Evolutionary conservation across 2,113 vertebrate species (phyloP).

Genomic region (Pagrus major): DNA sequence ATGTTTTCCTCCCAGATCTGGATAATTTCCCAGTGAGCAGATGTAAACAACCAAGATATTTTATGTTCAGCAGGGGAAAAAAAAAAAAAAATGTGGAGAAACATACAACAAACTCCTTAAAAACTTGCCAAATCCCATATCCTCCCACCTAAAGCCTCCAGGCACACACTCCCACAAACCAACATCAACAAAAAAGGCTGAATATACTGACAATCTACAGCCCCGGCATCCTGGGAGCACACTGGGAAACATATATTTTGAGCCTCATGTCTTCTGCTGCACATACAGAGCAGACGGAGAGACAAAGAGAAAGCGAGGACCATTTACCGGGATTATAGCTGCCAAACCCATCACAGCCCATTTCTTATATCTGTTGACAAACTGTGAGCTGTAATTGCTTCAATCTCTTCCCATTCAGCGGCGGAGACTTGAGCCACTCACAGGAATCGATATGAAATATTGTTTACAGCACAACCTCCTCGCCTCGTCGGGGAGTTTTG

Average conservation of each 20-base stretch:
- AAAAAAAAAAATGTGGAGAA: conserved; percentile 26
- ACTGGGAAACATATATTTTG: conserved; percentile 18
- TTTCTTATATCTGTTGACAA: conserved; percentile 51
- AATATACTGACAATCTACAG: conserved; percentile 24
- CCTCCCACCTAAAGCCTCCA: conserved; percentile 30
- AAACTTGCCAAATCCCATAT: conserved; percentile 39
- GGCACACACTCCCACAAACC: conserved; percentile 29
- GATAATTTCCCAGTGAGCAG: conserved; percentile 11
- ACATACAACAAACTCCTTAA: conserved; percentile 9
- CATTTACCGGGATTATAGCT: conserved; percentile 2
- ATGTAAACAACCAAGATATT: conserved; percentile 35
- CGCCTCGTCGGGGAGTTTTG: background rate
- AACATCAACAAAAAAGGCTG: conserved; percentile 22
- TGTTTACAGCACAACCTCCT: conserved; percentile 55
- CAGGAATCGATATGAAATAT: conserved; percentile 67
- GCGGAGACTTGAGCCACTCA: conserved; percentile 37
- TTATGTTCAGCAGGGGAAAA: conserved; percentile 1
- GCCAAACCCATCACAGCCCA: conserved; percentile 24
- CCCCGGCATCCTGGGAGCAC: conserved; percentile 18
- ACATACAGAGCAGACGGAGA: background rate
- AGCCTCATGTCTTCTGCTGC: conserved; percentile 6
- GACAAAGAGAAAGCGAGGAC: conserved; percentile 22
- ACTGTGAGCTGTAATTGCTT: conserved; percentile 60
- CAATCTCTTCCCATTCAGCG: conserved; percentile 46
- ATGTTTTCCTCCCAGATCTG: conserved; percentile 29